Conservation (phyloP, 1,140 invertebrate genomes). For the Zaprionus ornatus region DNA sequence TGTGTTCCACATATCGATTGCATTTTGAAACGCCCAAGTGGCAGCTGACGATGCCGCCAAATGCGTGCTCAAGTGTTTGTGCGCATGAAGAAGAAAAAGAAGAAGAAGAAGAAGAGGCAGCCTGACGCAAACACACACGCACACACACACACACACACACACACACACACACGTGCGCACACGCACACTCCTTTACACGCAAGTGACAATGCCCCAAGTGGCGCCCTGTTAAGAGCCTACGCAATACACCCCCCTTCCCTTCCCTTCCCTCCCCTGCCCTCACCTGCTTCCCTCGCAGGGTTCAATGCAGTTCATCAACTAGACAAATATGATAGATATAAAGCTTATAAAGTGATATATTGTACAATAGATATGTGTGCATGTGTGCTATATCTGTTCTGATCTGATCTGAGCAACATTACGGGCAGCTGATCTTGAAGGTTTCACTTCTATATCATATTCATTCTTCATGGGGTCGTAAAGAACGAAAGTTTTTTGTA, state of each 20-base stretch:
- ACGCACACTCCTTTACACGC: background rate
- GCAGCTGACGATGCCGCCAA: slow-evolving; percentile 58
- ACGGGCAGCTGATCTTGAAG: too few species aligned
- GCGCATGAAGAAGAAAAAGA: slow-evolving; percentile 35
- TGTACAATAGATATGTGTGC: too few species aligned
- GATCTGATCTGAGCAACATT: too few species aligned
- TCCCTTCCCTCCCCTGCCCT: background rate
- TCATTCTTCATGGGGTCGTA: too few species aligned
- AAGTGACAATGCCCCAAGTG: slow-evolving; percentile 53
- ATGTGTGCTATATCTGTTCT: too few species aligned
- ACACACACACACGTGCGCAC: background rate
- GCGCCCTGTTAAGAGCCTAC: slow-evolving; percentile 45
- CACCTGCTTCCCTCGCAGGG: slow-evolving; percentile 9
- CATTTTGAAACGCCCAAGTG: slow-evolving; percentile 58
- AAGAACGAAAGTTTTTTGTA: too few species aligned
- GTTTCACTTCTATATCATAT: too few species aligned
- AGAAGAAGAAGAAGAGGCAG: slow-evolving; percentile 25
- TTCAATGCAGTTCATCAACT: slow-evolving; percentile 41
- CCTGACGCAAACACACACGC: slow-evolving; percentile 28
- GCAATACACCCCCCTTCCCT: slow-evolving; percentile 14
- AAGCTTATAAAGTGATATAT: too few species aligned
- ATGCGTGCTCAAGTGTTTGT: slow-evolving; percentile 55
- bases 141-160: slow-evolving; percentile 17
- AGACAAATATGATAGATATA: background rate
- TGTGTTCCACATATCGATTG: slow-evolving; percentile 63